A percentile compares a stretch with the other conserved stretches of the same genome.
Conservation (phyloP, 2,113 vertebrate genomes). For the Paramisgurnus dabryanus region DNA sequence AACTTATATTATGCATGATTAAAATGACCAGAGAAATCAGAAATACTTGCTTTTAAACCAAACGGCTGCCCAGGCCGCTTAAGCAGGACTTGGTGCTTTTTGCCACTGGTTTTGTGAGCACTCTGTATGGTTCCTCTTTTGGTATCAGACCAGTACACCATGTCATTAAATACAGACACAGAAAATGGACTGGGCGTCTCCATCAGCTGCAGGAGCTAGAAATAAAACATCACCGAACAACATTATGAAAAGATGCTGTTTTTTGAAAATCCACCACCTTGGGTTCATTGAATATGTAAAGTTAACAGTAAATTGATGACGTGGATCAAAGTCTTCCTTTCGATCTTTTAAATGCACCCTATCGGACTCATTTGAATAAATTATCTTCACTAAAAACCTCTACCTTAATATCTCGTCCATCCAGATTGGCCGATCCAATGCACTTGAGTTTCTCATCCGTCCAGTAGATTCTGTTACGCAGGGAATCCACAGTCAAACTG, state of each 20-base stretch:
- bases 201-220: conserved; percentile 80
- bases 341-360: too few relatives aligned
- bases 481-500: conserved; percentile 80
- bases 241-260: neutral
- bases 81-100: conserved; percentile 75
- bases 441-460: conserved; percentile 83
- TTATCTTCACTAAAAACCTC: too few relatives aligned
- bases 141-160: conserved; percentile 87
- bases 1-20: too few relatives aligned
- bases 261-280: too few relatives aligned
- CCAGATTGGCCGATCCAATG: conserved; percentile 81
- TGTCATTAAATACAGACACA: conserved; percentile 79
- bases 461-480: conserved; percentile 85
- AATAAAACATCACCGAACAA: neutral
- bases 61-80: conserved; percentile 81
- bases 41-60: conserved; percentile 77
- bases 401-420: conserved; percentile 81
- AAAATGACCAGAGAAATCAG: neutral
- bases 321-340: too few relatives aligned
- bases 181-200: conserved; percentile 84
- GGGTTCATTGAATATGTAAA: too few relatives aligned
- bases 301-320: too few relatives aligned
- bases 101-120: conserved; percentile 80
- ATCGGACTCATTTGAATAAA: too few relatives aligned
- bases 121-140: conserved; percentile 78